Base-by-base conservation (phyloP, 2,113 vertebrate species). In the Sclerurus mexicanus region DNA sequence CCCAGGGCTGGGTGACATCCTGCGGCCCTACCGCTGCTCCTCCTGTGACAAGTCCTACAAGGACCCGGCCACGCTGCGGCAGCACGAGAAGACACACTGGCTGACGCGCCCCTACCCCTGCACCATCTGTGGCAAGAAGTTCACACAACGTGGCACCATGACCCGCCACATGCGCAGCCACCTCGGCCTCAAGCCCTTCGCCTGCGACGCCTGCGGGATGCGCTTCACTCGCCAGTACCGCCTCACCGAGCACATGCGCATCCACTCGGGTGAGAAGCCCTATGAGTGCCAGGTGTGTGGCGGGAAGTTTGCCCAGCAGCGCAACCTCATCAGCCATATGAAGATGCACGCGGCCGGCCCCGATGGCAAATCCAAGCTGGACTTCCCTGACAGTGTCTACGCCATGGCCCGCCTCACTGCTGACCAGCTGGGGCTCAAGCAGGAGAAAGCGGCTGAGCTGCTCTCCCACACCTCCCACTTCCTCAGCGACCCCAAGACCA, bases 281-380 rank as follows among this genome's bases (percentile, higher is more conserved):
- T 99, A 99, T 12, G 99, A 99, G 96, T 99, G 99, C 97, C 99
- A 99, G 98, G 99, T 99, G 96, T 99, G 99, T 33, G 99, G 99
- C 0, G 99, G 99, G n/a, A 99, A 99, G 98, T 99, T 99, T 37
- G 99, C 99, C 27, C 99, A 99, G 98, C 99, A 99, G 97, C 98
- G 99, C 96, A 99, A 99, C 98, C 99, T 99, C 97, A 99, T 99
- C 98, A 99, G 99, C 97, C 99, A 99, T 96, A 99, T 99, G 99
- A 99, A 99, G 98, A 99, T 99, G 99, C 99, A 99, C 96, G 99
- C 99, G 33, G 98, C 98, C 5, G 97, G 98, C 83, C 97, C 98
- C 2, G 99, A 99, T 2, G 98, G 98, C 94, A 99, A 99, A 96
- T 97, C 99, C 96, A 99, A 99, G 97, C 98, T 99, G 94, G 99